phyloP scores from a whole-genome alignment of 2,888 invertebrate species.

The Apodemia duryi region DNA sequence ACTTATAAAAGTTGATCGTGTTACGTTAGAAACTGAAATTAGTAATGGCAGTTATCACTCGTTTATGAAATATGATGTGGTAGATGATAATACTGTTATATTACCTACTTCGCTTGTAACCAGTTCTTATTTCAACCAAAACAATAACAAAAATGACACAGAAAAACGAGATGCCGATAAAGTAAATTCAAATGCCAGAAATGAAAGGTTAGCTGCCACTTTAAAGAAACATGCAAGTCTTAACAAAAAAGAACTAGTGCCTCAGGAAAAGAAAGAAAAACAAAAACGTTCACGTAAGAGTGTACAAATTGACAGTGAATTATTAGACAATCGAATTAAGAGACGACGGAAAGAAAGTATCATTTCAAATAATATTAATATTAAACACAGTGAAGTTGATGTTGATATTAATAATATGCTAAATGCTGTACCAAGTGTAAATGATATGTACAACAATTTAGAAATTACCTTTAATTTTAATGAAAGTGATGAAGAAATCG shows the following conservation, averaged over 20 bases:
- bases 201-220: constrained; percentile 54
- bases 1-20: constrained; percentile 60
- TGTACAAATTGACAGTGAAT: constrained; percentile 42
- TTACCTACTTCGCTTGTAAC: constrained; percentile 59
- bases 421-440: constrained; percentile 67
- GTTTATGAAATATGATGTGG: constrained; percentile 54
- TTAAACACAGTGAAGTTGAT: constrained; percentile 38
- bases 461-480: constrained; percentile 49
- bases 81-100: constrained; percentile 51
- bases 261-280: constrained; percentile 45
- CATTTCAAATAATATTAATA: constrained; percentile 30
- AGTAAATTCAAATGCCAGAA: constrained; percentile 27
- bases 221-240: constrained; percentile 61
- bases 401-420: constrained; percentile 38
- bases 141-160: constrained; percentile 30
- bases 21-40: constrained; percentile 56
- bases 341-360: constrained; percentile 32
- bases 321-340: constrained; percentile 36
- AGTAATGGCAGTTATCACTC: constrained; percentile 42
- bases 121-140: constrained; percentile 66
- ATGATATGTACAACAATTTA: constrained; percentile 60
- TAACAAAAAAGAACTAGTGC: constrained; percentile 40
- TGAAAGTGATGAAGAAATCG: constrained; percentile 20
- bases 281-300: constrained; percentile 55
- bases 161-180: not conserved